Evolutionary conservation across 2,888 invertebrate genomes (phyloP).

Genomic region (Zeuzera pyrina): DNA sequence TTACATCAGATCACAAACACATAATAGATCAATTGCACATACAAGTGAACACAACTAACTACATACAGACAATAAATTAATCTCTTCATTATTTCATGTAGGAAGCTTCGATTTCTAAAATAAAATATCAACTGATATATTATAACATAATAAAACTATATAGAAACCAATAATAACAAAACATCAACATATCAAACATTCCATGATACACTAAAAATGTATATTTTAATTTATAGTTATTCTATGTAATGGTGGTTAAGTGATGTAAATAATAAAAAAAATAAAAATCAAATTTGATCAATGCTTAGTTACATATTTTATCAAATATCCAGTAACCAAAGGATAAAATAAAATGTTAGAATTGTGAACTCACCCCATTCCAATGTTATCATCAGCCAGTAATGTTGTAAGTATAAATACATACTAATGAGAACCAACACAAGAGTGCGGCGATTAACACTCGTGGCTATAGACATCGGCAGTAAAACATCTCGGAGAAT

Average conservation of each 20-base stretch:
- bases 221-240: too few relatives aligned
- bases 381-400: slow-evolving; percentile 39
- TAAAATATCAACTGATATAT: slow-evolving; percentile 68
- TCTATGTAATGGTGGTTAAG: slow-evolving; percentile 34
- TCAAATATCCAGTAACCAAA: slow-evolving; percentile 35
- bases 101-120: slow-evolving; percentile 46
- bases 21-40: slow-evolving; percentile 60
- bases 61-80: slow-evolving; percentile 65
- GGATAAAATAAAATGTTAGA: slow-evolving; percentile 34
- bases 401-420: slow-evolving; percentile 18
- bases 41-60: slow-evolving; percentile 60
- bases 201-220: slow-evolving; percentile 34
- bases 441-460: slow-evolving; percentile 25
- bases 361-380: slow-evolving; percentile 45
- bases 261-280: slow-evolving; percentile 42
- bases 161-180: slow-evolving; percentile 57
- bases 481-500: slow-evolving; percentile 29
- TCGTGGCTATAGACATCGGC: slow-evolving; percentile 13
- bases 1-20: slow-evolving; percentile 70
- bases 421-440: slow-evolving; percentile 28
- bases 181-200: slow-evolving; percentile 56
- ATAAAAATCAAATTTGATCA: slow-evolving; percentile 33
- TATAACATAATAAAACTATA: slow-evolving; percentile 50
- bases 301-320: slow-evolving; percentile 6
- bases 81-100: slow-evolving; percentile 49